Evolutionary conservation across 2,888 invertebrate species (phyloP).

Genomic region (Zeuzera pyrina): DNA sequence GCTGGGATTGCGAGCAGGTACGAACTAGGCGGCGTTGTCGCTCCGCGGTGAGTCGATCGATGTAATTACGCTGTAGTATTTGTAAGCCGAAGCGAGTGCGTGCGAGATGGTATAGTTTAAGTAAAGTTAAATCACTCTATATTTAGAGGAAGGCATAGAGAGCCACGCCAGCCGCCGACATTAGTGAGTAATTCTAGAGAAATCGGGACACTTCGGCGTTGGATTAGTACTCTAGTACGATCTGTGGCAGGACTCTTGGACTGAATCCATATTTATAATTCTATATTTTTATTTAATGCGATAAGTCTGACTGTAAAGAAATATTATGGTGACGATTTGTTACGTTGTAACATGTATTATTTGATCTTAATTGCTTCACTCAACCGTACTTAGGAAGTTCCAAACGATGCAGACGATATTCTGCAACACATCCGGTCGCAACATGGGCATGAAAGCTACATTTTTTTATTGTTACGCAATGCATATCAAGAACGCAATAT

Average conservation of each 20-base stretch:
- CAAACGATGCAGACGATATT: constrained; percentile 29
- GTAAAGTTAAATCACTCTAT: too few relatives aligned
- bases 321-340: constrained; percentile 55
- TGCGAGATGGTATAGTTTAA: too few relatives aligned
- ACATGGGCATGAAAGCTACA: constrained; percentile 63
- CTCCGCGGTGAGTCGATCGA: too few relatives aligned
- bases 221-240: constrained; percentile 19
- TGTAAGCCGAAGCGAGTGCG: too few relatives aligned
- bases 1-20: too few relatives aligned
- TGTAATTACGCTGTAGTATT: too few relatives aligned
- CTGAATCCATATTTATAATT: constrained; percentile 65
- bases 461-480: constrained; percentile 73
- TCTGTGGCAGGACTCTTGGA: constrained; percentile 30
- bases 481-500: constrained; percentile 74
- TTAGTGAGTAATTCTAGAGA: too few relatives aligned
- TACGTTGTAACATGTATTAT: constrained; percentile 60
- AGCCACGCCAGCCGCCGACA: too few relatives aligned
- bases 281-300: constrained; percentile 69
- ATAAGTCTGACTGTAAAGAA: constrained; percentile 69
- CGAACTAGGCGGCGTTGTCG: too few relatives aligned
- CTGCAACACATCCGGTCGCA: constrained; percentile 44
- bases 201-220: too few relatives aligned
- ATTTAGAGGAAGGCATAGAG: too few relatives aligned
- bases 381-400: constrained; percentile 56
- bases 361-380: constrained; percentile 61